Percentiles rank a stretch among this genome's conserved stretches.
Conservation (phyloP, 1,140 invertebrate species). For the Penaeus japonicus region DNA sequence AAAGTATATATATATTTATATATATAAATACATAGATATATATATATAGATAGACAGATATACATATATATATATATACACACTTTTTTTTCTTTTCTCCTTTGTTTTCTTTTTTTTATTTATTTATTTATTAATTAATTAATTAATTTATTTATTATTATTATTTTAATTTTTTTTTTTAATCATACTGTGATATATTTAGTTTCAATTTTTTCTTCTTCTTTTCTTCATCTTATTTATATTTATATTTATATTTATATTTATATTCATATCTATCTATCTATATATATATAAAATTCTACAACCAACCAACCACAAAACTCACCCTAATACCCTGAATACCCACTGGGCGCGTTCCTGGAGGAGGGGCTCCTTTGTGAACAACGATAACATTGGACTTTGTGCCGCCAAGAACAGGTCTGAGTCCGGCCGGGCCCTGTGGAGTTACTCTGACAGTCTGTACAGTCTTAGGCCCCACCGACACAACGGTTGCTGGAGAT, state of each 20-base stretch:
- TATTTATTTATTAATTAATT: no score
- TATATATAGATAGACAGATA: no score
- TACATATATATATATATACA: no score
- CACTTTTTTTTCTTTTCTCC: no score
- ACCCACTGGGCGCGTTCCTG: conserved; percentile 37
- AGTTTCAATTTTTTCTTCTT: no score
- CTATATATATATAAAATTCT: background rate
- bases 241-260: background rate
- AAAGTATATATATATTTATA: no score
- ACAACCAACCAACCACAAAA: background rate
- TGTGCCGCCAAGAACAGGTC: conserved; percentile 29
- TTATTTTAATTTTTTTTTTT: no score
- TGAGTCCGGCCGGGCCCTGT: conserved; percentile 36
- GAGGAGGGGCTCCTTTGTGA: conserved; percentile 40
- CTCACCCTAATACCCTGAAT: conserved; percentile 48
- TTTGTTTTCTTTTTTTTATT: no score
- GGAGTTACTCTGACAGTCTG: conserved; percentile 48
- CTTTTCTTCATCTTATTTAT: no score
- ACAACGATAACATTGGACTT: conserved; percentile 49
- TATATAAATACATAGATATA: no score
- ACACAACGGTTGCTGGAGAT: conserved; percentile 44
- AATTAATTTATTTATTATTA: no score
- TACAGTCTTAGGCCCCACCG: conserved; percentile 41
- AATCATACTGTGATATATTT: no score
- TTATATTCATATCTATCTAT: background rate